phyloP scores from a whole-genome alignment of 2,888 invertebrate genomes.

The Daptonema setosum region DNA sequence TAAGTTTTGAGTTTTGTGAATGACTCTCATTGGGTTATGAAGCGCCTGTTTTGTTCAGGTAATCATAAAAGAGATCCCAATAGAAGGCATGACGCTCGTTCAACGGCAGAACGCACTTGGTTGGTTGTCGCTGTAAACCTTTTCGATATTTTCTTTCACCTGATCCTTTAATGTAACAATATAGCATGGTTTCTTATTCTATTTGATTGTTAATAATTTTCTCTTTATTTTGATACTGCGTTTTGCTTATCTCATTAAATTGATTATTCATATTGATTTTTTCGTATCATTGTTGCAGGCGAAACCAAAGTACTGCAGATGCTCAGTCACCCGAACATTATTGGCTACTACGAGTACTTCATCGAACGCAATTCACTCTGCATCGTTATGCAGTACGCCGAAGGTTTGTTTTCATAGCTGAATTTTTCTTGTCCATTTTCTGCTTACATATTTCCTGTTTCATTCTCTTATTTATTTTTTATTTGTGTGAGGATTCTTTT shows the following conservation, averaged over 20 bases:
- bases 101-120: conserved; percentile 43
- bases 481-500: too few species aligned
- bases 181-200: too few species aligned
- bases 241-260: conserved; percentile 2
- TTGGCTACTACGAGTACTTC: conserved; percentile 48
- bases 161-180: too few species aligned
- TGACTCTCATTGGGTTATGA: not conserved
- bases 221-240: too few species aligned
- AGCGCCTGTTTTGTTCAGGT: conserved; percentile 36
- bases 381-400: conserved; percentile 71
- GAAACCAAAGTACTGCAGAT: conserved; percentile 43
- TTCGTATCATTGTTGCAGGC: conserved; percentile 10
- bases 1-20: not conserved
- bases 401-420: conserved; percentile 32
- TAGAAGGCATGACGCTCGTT: conserved; percentile 41
- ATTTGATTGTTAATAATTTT: too few species aligned
- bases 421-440: too few species aligned
- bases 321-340: conserved; percentile 50
- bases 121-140: too few species aligned
- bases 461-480: too few species aligned
- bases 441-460: too few species aligned
- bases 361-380: conserved; percentile 38
- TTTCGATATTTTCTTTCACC: too few species aligned
- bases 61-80: conserved; percentile 49
- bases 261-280: not conserved